These are phyloP conservation scores for Zaprionus ghesquierei DNA, from an alignment of 1,140 invertebrate species.

Conservation along the genomic window DNA sequence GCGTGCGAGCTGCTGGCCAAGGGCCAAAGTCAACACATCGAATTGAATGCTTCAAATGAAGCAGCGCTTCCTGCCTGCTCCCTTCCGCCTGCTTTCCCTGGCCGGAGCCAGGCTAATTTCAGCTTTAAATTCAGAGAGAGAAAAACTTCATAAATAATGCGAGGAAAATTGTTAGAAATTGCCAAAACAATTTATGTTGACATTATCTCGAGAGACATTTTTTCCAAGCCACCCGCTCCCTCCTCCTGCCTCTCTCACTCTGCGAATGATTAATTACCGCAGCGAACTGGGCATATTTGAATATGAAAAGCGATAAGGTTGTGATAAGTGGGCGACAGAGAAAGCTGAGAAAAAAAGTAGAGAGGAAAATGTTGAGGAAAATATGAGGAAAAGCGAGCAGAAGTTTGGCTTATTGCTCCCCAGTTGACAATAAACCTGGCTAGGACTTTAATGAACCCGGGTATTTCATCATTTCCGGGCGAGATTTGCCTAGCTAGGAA, in stretches of 20 bases:
- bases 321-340: conserved; percentile 39
- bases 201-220: conserved; percentile 79
- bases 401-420: conserved; percentile 69
- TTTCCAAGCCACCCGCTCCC: conserved; percentile 3
- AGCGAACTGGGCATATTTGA: conserved; percentile 55
- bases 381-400: conserved; percentile 6
- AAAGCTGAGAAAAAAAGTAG: background rate
- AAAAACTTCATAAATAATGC: conserved; percentile 68
- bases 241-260: background rate
- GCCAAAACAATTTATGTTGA: conserved; percentile 80
- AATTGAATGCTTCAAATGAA: conserved; percentile 42
- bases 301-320: conserved; percentile 72
- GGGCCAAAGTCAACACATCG: conserved; percentile 66
- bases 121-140: conserved; percentile 11
- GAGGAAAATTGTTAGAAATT: conserved; percentile 71
- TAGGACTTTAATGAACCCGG: conserved; percentile 58
- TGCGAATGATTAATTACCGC: conserved; percentile 72
- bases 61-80: background rate
- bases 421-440: conserved; percentile 62
- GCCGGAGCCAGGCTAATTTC: conserved; percentile 49
- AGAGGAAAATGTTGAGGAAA: conserved; percentile 16
- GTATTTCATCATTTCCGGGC: conserved; percentile 62
- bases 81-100: background rate
- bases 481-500: conserved; percentile 20
- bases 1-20: background rate